These are phyloP conservation scores for Trissolcus japonicus DNA, from an alignment of 2,888 invertebrate species.

Conservation along the genomic window DNA sequence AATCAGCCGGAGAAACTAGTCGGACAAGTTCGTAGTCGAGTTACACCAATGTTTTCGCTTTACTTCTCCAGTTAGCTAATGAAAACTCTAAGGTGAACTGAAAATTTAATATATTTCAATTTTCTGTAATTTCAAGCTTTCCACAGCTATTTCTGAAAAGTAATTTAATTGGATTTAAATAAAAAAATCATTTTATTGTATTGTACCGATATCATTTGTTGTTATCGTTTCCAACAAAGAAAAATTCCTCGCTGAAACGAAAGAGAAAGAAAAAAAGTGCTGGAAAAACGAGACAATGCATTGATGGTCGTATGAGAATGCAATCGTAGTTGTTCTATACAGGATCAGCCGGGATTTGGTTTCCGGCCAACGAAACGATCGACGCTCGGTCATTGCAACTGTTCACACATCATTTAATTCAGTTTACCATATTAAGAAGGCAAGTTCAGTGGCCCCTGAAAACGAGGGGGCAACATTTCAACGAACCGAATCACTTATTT, in stretches of 20 bases:
- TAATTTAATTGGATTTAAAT: too few relatives aligned
- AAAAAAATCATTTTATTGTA: too few relatives aligned
- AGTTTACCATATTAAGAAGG: slow-evolving; percentile 10
- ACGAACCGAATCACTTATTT: too few relatives aligned
- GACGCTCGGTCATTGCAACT: slow-evolving; percentile 7
- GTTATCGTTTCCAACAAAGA: too few relatives aligned
- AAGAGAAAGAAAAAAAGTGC: too few relatives aligned
- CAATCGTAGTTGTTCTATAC: not conserved
- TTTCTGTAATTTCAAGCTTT: not conserved
- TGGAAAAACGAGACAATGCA: too few relatives aligned
- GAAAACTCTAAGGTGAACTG: slow-evolving; percentile 10
- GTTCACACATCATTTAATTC: slow-evolving; percentile 20
- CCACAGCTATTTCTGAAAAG: too few relatives aligned
- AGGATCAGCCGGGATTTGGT: slow-evolving; percentile 25
- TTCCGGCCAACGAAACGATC: slow-evolving; percentile 34
- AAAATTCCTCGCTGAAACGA: too few relatives aligned
- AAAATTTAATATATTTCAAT: slow-evolving; percentile 13
- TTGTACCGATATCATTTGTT: too few relatives aligned
- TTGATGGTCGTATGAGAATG: not conserved
- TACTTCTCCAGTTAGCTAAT: slow-evolving; percentile 20
- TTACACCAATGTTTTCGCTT: slow-evolving; percentile 27
- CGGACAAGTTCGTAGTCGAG: slow-evolving; percentile 20
- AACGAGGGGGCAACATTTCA: not conserved
- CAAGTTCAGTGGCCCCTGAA: slow-evolving; percentile 16
- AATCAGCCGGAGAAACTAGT: slow-evolving; percentile 23